phyloP scores from a whole-genome alignment of 2,888 invertebrate species.

The Eudemis profundana region DNA sequence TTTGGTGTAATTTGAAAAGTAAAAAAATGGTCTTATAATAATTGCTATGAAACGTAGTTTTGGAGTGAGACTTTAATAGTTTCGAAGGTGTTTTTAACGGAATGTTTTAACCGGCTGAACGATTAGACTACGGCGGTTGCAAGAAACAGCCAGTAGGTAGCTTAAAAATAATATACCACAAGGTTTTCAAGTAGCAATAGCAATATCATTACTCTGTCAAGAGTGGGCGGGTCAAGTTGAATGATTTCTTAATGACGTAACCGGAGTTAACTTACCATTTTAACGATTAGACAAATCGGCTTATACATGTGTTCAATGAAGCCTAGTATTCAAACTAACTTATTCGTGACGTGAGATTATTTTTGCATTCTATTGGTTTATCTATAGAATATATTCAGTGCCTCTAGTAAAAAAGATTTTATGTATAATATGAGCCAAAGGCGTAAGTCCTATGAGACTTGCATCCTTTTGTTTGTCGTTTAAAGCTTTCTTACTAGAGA shows the following conservation, averaged over 20 bases:
- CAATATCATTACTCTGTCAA: constrained; percentile 18
- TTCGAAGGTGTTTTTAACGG: constrained; percentile 2
- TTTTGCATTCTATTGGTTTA: too few species aligned
- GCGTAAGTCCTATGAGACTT: too few species aligned
- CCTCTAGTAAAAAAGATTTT: too few species aligned
- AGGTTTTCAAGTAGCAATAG: background rate
- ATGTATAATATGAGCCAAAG: too few species aligned
- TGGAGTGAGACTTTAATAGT: constrained; percentile 28
- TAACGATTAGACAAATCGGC: constrained; percentile 33
- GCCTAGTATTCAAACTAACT: background rate
- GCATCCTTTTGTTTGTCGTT: too few species aligned
- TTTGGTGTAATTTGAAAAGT: constrained; percentile 41
- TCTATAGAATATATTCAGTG: too few species aligned
- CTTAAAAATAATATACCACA: background rate
- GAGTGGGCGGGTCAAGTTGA: constrained; percentile 45
- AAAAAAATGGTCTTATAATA: constrained; percentile 39
- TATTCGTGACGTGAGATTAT: too few species aligned
- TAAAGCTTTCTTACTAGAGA: too few species aligned
- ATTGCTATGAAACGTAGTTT: constrained; percentile 36
- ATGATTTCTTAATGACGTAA: constrained; percentile 49
- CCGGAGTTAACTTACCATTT: constrained; percentile 34
- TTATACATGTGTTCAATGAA: constrained; percentile 17
- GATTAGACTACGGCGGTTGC: background rate
- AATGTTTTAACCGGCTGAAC: background rate
- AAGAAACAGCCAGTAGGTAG: constrained; percentile 3